Percentiles rank a stretch among this genome's conserved stretches.
Evolutionary conservation across 2,797 vertebrate genomes (phyloP).

Genomic region (Hylomyscus alleni): DNA sequence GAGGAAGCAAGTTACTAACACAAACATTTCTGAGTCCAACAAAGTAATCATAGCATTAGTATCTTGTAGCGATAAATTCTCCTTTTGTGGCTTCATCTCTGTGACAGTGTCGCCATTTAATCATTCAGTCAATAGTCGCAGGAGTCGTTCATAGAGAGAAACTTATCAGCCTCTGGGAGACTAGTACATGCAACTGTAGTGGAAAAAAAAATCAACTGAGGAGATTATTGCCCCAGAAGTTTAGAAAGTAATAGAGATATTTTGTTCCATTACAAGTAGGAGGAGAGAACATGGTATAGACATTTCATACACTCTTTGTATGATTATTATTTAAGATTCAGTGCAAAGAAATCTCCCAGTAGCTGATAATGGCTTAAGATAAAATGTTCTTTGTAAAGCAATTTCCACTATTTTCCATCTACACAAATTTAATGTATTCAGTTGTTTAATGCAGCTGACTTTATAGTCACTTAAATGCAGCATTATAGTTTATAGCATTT

Average conservation of each 20-base stretch:
- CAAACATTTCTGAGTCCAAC: too few species aligned
- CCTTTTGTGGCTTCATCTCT: neutral
- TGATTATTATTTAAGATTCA: slow-evolving; percentile 77
- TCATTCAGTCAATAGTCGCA: neutral
- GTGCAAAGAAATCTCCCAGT: slow-evolving; percentile 68
- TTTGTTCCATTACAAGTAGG: slow-evolving; percentile 48
- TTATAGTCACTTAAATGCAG: slow-evolving; percentile 78
- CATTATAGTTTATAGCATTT: slow-evolving; percentile 75
- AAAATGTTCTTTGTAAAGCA: slow-evolving; percentile 81
- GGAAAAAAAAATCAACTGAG: slow-evolving; percentile 55
- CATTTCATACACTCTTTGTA: slow-evolving; percentile 71
- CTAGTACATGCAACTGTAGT: neutral
- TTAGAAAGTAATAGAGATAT: slow-evolving; percentile 67
- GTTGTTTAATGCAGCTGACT: slow-evolving; percentile 82
- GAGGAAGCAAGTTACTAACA: neutral
- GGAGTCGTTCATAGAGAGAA: neutral
- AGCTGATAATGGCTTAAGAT: slow-evolving; percentile 79
- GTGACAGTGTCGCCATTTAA: neutral
- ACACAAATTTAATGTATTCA: slow-evolving; percentile 77
- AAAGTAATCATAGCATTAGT: neutral
- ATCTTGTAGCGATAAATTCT: neutral
- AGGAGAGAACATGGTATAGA: slow-evolving; percentile 59
- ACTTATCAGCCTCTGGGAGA: neutral
- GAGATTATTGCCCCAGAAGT: slow-evolving; percentile 58
- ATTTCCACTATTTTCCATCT: slow-evolving; percentile 81